phyloP scores from a whole-genome alignment of 2,888 invertebrate species.

The Deilephila elpenor region DNA sequence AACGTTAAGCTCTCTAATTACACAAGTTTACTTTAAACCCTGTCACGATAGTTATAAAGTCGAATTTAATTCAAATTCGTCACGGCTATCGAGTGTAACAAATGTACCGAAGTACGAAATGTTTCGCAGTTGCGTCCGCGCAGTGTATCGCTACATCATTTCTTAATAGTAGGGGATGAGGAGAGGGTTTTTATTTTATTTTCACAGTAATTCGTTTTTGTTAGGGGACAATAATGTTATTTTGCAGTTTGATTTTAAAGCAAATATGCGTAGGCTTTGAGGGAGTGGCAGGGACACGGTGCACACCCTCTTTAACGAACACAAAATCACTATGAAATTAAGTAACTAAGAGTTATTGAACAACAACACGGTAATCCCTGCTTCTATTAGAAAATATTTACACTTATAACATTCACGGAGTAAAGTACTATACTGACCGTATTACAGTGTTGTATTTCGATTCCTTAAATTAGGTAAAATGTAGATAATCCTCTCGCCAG shows the following conservation, averaged over 20 bases:
- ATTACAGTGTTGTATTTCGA: no score
- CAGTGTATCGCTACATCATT: constrained; percentile 82
- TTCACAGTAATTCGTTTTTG: constrained; percentile 83
- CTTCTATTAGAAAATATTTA: not conserved
- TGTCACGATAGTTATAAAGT: constrained; percentile 41
- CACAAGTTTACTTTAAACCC: constrained; percentile 43
- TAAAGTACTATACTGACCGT: not conserved
- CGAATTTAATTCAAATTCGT: constrained; percentile 41
- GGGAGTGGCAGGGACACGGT: constrained; percentile 72
- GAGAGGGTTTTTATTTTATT: constrained; percentile 79
- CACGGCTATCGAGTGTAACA: constrained; percentile 44
- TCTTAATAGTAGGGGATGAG: constrained; percentile 82
- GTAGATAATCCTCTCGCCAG: no score
- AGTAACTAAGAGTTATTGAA: constrained; percentile 18
- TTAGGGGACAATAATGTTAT: constrained; percentile 74
- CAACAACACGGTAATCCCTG: not conserved
- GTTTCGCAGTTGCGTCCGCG: constrained; percentile 72
- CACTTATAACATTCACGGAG: not conserved
- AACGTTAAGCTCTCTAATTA: constrained; percentile 42
- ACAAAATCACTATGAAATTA: constrained; percentile 33
- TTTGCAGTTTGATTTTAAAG: constrained; percentile 78
- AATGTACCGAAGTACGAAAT: constrained; percentile 60
- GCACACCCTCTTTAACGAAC: constrained; percentile 66
- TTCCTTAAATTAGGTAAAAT: no score
- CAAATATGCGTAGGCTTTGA: constrained; percentile 73